Conservation (phyloP, 2,797 vertebrate species). For the Manis javanica region DNA sequence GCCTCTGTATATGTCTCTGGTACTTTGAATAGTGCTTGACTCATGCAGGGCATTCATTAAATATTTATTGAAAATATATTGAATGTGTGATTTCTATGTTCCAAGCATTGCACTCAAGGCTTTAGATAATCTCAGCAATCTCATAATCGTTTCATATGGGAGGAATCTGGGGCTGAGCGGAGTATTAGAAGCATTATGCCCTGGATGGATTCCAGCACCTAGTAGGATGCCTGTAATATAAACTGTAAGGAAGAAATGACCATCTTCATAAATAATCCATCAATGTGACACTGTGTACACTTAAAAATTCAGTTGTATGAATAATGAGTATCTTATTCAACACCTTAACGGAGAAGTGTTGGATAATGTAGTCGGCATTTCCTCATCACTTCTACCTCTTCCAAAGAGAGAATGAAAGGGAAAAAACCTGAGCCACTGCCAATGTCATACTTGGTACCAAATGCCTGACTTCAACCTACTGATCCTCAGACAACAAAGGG, state of each 20-base stretch:
- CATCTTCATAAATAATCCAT: neutral
- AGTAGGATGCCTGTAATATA: neutral
- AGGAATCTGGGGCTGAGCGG: neutral
- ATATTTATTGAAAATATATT: neutral
- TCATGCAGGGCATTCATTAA: neutral
- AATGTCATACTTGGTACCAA: neutral
- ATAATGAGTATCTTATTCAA: neutral
- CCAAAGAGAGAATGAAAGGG: conserved; percentile 19
- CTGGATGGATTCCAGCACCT: neutral
- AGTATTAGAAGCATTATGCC: neutral
- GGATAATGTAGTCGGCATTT: neutral
- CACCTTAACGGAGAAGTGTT: neutral
- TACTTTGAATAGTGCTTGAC: neutral
- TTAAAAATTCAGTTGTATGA: neutral
- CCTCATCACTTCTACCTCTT: neutral
- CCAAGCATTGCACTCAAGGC: neutral
- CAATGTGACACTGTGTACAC: neutral
- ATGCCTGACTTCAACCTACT: neutral
- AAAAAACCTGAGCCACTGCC: neutral
- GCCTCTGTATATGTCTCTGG: neutral
- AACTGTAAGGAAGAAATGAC: conserved; percentile 39
- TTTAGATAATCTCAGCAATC: neutral
- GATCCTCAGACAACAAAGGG: neutral
- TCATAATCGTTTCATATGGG: neutral
- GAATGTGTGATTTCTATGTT: neutral